Conservation (phyloP, 2,113 vertebrate genomes). For the Myotis lucifugus region DNA sequence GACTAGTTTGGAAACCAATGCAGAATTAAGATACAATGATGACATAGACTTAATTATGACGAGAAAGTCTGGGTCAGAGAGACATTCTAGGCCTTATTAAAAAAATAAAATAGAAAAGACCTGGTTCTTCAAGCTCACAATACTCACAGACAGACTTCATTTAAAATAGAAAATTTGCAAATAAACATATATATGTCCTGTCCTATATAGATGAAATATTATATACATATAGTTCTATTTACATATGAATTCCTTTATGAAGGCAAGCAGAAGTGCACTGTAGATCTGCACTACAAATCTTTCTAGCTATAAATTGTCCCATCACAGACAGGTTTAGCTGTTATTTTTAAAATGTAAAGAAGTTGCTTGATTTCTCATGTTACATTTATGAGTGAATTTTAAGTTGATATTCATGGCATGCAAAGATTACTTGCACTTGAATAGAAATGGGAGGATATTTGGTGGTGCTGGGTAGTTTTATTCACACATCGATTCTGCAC, state of each 20-base stretch:
- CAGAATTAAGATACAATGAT: not conserved
- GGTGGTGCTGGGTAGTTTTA: not conserved
- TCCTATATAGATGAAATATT: not conserved
- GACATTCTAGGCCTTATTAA: slow-evolving; percentile 18
- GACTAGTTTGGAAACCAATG: not conserved
- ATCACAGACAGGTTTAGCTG: not conserved
- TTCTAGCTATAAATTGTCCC: slow-evolving; percentile 8
- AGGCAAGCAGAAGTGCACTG: not conserved
- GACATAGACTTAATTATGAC: not conserved
- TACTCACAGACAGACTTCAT: not conserved
- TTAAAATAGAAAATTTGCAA: slow-evolving; percentile 17
- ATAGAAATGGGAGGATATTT: not conserved
- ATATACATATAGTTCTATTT: not conserved
- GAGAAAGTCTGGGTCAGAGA: not conserved
- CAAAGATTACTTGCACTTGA: not conserved
- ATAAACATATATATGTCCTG: not conserved
- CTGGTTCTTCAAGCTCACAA: not conserved
- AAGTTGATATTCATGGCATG: too few species aligned
- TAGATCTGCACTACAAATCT: not conserved
- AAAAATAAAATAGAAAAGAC: not conserved
- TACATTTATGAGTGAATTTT: too few species aligned
- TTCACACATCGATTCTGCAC: not conserved
- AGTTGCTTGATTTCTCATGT: too few species aligned
- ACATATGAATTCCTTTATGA: not conserved
- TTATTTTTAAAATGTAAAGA: slow-evolving; percentile 10